phyloP scores from a whole-genome alignment of 2,888 invertebrate species.

The Hipparchia sbordonii region DNA sequence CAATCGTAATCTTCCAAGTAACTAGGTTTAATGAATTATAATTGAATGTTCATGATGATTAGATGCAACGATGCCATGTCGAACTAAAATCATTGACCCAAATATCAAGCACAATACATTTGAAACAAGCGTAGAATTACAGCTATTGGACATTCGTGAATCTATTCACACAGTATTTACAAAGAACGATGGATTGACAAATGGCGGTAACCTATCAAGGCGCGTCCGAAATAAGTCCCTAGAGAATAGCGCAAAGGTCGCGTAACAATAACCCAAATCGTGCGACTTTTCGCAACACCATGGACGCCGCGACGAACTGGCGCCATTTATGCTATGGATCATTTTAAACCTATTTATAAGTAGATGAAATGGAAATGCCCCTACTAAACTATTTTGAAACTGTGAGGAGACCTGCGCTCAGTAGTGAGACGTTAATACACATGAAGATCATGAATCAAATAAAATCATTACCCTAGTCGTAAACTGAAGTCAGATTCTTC shows the following conservation, averaged over 20 bases:
- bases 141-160: conserved; percentile 3
- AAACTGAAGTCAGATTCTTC: too few relatives aligned
- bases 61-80: conserved; percentile 8
- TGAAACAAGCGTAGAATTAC: conserved; percentile 7
- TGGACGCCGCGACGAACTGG: conserved; percentile 60
- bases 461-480: too few relatives aligned
- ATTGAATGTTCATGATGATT: conserved; percentile 15
- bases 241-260: conserved; percentile 67
- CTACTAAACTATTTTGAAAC: too few relatives aligned
- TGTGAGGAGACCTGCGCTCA: too few relatives aligned
- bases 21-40: conserved; percentile 3
- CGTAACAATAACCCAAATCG: conserved; percentile 68
- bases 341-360: background rate
- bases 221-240: conserved; percentile 42
- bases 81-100: conserved; percentile 20
- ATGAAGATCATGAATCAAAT: too few relatives aligned
- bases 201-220: conserved; percentile 34
- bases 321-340: conserved; percentile 47
- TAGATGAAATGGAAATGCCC: too few relatives aligned
- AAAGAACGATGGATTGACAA: conserved; percentile 26
- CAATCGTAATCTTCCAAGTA: background rate
- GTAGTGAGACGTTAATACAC: too few relatives aligned
- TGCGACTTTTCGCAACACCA: conserved; percentile 59
- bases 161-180: conserved; percentile 18
- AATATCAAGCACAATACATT: conserved; percentile 12